A percentile compares a stretch with the other conserved stretches of the same genome.
phyloP scores from a whole-genome alignment of 2,888 invertebrate genomes.

The Teleiodes luculella region DNA sequence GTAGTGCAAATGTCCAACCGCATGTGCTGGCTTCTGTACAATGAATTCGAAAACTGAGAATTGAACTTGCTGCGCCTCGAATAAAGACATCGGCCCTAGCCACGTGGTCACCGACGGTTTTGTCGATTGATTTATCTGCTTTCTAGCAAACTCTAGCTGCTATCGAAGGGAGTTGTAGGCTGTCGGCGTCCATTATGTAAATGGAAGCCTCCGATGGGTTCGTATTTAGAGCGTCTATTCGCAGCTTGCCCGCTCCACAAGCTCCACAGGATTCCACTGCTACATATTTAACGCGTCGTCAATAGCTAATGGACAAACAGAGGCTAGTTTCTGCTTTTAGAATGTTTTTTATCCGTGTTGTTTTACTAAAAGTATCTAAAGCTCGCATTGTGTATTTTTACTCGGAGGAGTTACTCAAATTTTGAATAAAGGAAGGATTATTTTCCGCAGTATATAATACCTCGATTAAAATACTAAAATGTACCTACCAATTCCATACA shows the following conservation, averaged over 20 bases:
- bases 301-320: slow-evolving; percentile 35
- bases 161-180: slow-evolving; percentile 48
- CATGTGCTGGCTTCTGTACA: too few species aligned
- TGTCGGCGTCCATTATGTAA: slow-evolving; percentile 66
- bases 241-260: slow-evolving; percentile 36
- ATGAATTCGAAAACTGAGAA: too few species aligned
- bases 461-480: too few species aligned
- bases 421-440: too few species aligned
- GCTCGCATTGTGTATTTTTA: not conserved
- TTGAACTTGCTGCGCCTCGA: too few species aligned
- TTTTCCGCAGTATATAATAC: too few species aligned
- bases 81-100: too few species aligned
- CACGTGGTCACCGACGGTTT: too few species aligned
- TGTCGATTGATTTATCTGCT: slow-evolving; percentile 49
- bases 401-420: too few species aligned
- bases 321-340: slow-evolving; percentile 28
- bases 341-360: slow-evolving; percentile 16
- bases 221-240: slow-evolving; percentile 67
- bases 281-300: slow-evolving; percentile 41
- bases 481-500: too few species aligned
- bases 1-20: too few species aligned
- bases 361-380: not conserved
- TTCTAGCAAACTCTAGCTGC: slow-evolving; percentile 39
- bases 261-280: slow-evolving; percentile 36
- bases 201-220: slow-evolving; percentile 51